Evolutionary conservation across 2,888 invertebrate genomes (phyloP).

Genomic region (Apamea epomidion): DNA sequence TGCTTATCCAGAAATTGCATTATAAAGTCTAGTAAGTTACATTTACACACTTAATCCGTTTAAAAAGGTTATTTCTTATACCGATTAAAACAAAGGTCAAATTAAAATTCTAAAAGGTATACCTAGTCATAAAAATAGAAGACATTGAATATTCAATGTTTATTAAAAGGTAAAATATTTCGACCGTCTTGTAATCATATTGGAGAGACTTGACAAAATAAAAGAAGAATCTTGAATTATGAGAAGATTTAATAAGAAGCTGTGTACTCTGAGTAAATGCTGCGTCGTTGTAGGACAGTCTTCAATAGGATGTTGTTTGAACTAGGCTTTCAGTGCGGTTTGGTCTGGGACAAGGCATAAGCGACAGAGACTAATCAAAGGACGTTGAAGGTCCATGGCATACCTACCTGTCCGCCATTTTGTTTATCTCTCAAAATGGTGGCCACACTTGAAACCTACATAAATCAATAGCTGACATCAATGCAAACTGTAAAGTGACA

Average conservation of each 20-base stretch:
- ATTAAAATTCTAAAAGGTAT: neutral
- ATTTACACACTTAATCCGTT: neutral
- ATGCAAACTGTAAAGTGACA: too few relatives aligned
- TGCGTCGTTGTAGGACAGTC: slow-evolving; percentile 24
- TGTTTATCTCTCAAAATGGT: neutral
- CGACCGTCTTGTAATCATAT: slow-evolving; percentile 18
- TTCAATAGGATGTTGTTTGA: slow-evolving; percentile 54
- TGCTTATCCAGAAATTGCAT: neutral
- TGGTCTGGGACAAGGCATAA: neutral
- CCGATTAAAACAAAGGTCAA: slow-evolving; percentile 1
- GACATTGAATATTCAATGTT: slow-evolving; percentile 6
- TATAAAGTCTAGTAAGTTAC: neutral
- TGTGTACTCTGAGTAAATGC: slow-evolving; percentile 36
- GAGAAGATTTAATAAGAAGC: slow-evolving; percentile 52
- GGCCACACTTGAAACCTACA: neutral
- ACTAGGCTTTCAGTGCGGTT: slow-evolving; percentile 30
- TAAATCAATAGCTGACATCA: too few relatives aligned
- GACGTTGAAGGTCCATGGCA: too few relatives aligned
- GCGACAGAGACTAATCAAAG: neutral
- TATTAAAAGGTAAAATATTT: slow-evolving; percentile 26
- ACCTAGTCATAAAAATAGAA: slow-evolving; percentile 1
- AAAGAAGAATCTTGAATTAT: slow-evolving; percentile 20
- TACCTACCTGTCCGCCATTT: neutral
- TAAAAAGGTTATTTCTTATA: neutral
- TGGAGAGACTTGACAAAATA: slow-evolving; percentile 17